Conservation (phyloP, 2,113 vertebrate species). For the Megaceryle maxima region DNA sequence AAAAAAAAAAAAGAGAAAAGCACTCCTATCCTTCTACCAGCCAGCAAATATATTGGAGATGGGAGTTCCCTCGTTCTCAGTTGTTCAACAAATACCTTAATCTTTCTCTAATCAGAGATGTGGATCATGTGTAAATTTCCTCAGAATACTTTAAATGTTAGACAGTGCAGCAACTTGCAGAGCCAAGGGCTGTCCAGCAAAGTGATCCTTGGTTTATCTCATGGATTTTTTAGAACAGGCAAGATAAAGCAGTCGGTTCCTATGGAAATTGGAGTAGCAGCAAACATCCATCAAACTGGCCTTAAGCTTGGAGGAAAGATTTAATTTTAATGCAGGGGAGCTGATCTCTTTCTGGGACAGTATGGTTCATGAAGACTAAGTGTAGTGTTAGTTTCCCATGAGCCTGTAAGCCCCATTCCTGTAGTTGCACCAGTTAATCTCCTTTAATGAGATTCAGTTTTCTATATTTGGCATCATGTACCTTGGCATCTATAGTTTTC, state of each 20-base stretch:
- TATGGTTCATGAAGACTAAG: background rate
- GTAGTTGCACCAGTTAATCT: conserved; percentile 25
- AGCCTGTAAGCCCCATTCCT: background rate
- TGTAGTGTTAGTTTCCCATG: background rate
- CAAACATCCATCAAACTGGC: background rate
- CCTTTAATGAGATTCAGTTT: conserved; percentile 21
- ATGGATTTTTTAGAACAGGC: background rate
- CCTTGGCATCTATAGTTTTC: background rate
- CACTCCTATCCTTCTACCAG: background rate
- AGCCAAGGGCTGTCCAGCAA: background rate
- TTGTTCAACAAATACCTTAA: background rate
- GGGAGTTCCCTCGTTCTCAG: background rate
- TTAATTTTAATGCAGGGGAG: background rate
- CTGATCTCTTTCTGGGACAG: background rate
- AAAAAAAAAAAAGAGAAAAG: background rate
- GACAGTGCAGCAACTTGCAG: background rate
- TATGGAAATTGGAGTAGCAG: background rate
- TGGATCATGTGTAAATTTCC: background rate
- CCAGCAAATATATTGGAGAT: background rate
- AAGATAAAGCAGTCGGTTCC: background rate
- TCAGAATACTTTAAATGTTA: background rate
- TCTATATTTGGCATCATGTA: conserved; percentile 32
- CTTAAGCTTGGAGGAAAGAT: background rate
- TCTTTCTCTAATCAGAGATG: background rate
- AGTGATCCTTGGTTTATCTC: background rate